Evolutionary conservation across 1,140 invertebrate species (phyloP).

Genomic region (Polyergus mexicanus): DNA sequence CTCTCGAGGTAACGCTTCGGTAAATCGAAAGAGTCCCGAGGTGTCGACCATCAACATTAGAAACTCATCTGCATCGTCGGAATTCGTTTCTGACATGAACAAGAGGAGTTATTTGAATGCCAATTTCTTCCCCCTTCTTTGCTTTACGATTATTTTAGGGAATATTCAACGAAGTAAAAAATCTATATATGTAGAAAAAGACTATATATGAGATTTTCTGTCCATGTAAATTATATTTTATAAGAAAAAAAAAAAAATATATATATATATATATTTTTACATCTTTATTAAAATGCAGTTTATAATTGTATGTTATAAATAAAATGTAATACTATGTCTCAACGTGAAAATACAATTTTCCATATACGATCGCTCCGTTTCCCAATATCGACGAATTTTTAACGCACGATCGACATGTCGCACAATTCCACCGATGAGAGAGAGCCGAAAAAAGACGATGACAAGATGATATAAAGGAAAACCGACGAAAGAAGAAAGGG

Average conservation of each 20-base stretch:
- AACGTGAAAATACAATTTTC: too few relatives aligned
- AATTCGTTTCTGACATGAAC: slow-evolving; percentile 79
- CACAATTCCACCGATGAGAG: background rate
- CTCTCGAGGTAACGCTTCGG: slow-evolving; percentile 64
- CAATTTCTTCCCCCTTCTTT: slow-evolving; percentile 25
- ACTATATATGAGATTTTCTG: background rate
- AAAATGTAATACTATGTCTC: background rate
- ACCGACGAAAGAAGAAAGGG: slow-evolving; percentile 14
- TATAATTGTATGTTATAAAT: too few relatives aligned
- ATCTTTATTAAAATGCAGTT: background rate
- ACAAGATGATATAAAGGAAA: slow-evolving; percentile 4
- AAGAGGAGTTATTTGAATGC: slow-evolving; percentile 35
- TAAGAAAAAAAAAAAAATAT: background rate
- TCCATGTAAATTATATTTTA: slow-evolving; percentile 22
- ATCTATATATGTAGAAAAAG: background rate
- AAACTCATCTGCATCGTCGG: slow-evolving; percentile 70
- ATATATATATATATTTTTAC: background rate
- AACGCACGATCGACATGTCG: background rate
- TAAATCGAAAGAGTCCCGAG: slow-evolving; percentile 71
- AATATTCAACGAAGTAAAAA: slow-evolving; percentile 5
- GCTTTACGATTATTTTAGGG: slow-evolving; percentile 15
- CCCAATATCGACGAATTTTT: background rate
- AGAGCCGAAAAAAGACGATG: background rate
- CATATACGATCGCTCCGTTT: background rate
- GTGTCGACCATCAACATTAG: slow-evolving; percentile 75